Evolutionary conservation across 30 jellyfish, hydroid and myxozoan genomes (phyloP), one percentile per base, ranked within the genome.

Genomic region (Aurelia sp.): DNA sequence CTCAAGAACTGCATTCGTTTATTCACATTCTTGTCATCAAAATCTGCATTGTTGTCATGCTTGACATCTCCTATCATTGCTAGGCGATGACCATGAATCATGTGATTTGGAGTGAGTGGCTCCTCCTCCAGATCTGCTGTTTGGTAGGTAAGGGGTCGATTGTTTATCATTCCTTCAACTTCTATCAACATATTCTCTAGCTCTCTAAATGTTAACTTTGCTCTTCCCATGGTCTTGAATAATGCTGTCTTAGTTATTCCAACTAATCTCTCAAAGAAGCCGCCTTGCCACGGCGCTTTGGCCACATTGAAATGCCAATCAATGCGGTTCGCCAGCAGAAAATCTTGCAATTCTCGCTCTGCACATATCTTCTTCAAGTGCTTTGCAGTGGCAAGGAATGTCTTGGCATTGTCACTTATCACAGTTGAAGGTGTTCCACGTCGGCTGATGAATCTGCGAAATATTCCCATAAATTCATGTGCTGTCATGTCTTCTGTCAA

Each of bases 401-500:
- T 74, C 31, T 55, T 27, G 8, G 83, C 88, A 62, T 77, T 77
- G 64, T 79, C 89, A 61, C 79, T 55, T 62, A 61, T 79, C 12
- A 35, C 70, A 9, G 76, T 15, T 16, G 68, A 35, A 47, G 89
- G 81, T n/a, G 76, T 41, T 62, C 88, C 88, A 4, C 79, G 16
- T 79, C 81, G 47, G 71, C 79, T 48, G 7, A 62, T 79, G 72
- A 79, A 79, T 64, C 80, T 62, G n/a, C 44, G 69, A 17, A 79
- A 79, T 37, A 17, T 41, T 62, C 71, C 79, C 27, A 37, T 23
- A 51, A 79, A 79, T 62, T 31, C 53, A 20, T 50, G 44, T 16
- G 89, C 89, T 35, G 89, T 61, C 80, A 79, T 55, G 27, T 79
- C 89, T 40, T 27, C 70, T 44, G 83, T 72, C 4, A 72, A 71